These are phyloP conservation scores for Allophyes oxyacanthae DNA, from an alignment of 2,888 invertebrate species.

Conservation along the genomic window DNA sequence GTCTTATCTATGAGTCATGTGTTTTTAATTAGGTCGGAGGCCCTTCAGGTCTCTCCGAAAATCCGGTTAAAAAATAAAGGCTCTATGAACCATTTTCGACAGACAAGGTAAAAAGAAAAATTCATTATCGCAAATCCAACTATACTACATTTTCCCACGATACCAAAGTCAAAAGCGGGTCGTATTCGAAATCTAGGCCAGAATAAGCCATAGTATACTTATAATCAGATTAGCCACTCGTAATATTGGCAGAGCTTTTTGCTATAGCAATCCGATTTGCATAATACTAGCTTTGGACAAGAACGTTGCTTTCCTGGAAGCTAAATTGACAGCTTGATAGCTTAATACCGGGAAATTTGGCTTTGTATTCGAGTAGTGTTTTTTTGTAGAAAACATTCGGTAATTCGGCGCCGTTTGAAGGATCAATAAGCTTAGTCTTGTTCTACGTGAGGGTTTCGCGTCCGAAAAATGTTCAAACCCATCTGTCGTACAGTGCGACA, in stretches of 20 bases:
- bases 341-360: constrained; percentile 41
- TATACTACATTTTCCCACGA: constrained; percentile 40
- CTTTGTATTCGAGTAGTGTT: background rate
- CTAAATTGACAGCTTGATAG: constrained; percentile 60
- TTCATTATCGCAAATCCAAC: constrained; percentile 24
- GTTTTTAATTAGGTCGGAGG: no score
- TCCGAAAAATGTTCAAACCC: no score
- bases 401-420: background rate
- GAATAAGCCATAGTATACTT: constrained; percentile 50
- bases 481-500: no score
- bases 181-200: constrained; percentile 49
- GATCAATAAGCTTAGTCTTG: no score
- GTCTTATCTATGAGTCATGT: no score
- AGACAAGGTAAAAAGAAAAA: no score
- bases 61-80: no score
- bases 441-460: no score
- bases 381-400: background rate
- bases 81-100: no score
- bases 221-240: constrained; percentile 50
- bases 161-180: constrained; percentile 32
- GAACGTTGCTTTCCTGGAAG: constrained; percentile 46
- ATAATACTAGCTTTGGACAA: constrained; percentile 53
- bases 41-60: no score
- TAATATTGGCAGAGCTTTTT: constrained; percentile 52
- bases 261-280: constrained; percentile 46